Evolutionary conservation across 2,113 vertebrate genomes (phyloP), one percentile per base, ranked within the genome.

Genomic region (Hyla sarda): DNA sequence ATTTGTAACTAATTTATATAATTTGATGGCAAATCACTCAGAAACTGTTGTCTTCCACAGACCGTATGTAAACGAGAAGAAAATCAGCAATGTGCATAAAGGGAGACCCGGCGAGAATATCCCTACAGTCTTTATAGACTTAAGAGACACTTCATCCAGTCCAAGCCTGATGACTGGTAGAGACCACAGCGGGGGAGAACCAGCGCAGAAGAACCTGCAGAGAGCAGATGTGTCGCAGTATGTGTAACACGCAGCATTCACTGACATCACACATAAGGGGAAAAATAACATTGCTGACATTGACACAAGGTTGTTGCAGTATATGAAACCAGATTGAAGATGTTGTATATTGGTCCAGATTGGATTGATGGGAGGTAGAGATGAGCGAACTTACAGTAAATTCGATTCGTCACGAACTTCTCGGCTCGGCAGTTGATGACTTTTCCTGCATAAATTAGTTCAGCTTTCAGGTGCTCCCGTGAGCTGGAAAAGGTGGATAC

Each of bases 41-140:
- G 58, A 28, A 62, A 25, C n/a, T 34, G 32, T 34, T 69, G 17
- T 34, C 14, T 37, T 37, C n/a, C 32, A 6, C 65, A 69, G 65
- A 8, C 1, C 30, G 1, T 34, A 34, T 34, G 32, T 19, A 30
- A 69, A 6, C 62, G 9, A 67, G 62, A 67, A 69, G 6, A 34
- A 34, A 3, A 21, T 19, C 30, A 5, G 32, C 16, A 9, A 28
- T n/a, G 9, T 12, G 25, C n/a, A 5, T 62, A 25, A 30, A 67
- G 13, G 73, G 21, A 12, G 45, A 47, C 14, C 21, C 54, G 21
- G 3, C 8, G 30, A 72, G 37, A 14, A 72, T 21, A 60, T 2
- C 11, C 25, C 84, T 48, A 86, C 84, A 9, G 67, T 86, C 48
- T 73, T 28, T 54, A 60, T 86, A 74, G 84, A 86, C 37, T 13